Evolutionary conservation across 2,888 invertebrate genomes (phyloP).

Genomic region (Patella pellucida): DNA sequence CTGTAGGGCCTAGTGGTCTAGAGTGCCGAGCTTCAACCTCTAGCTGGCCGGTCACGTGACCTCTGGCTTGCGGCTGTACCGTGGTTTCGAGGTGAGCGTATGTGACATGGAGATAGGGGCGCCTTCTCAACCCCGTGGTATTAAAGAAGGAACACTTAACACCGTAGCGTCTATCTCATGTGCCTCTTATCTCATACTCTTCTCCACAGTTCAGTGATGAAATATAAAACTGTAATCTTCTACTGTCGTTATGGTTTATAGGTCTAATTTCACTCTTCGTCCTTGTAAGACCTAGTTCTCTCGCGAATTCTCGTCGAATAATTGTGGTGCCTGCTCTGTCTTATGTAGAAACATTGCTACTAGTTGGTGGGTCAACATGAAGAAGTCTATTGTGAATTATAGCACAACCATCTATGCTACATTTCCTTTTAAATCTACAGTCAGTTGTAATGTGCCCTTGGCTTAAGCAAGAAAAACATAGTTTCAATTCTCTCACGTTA

Average conservation of each 20-base stretch:
- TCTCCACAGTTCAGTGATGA: constrained; percentile 21
- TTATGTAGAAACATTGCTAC: constrained; percentile 10
- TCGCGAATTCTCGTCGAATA: background rate
- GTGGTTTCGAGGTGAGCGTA: too few relatives aligned
- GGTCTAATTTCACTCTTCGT: background rate
- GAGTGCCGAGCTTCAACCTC: too few relatives aligned
- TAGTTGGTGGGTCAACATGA: constrained; percentile 19
- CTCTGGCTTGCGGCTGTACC: too few relatives aligned
- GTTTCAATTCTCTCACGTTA: background rate
- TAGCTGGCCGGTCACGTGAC: too few relatives aligned
- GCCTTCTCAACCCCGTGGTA: too few relatives aligned
- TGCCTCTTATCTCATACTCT: constrained; percentile 23
- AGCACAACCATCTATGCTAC: constrained; percentile 14
- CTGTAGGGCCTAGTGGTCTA: too few relatives aligned
- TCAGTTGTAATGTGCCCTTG: background rate
- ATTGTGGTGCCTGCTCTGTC: constrained; percentile 20
- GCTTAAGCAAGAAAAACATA: constrained; percentile 4
- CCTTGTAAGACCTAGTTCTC: constrained; percentile 6
- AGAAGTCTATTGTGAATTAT: constrained; percentile 17
- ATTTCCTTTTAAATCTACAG: background rate
- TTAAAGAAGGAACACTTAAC: constrained; percentile 15
- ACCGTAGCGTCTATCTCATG: constrained; percentile 26
- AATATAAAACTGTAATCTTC: constrained; percentile 8
- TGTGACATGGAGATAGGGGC: too few relatives aligned
- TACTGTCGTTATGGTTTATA: too few relatives aligned